These are phyloP conservation scores for Tachysurus fulvidraco DNA, from an alignment of 2,113 vertebrate genomes.

Conservation along the genomic window DNA sequence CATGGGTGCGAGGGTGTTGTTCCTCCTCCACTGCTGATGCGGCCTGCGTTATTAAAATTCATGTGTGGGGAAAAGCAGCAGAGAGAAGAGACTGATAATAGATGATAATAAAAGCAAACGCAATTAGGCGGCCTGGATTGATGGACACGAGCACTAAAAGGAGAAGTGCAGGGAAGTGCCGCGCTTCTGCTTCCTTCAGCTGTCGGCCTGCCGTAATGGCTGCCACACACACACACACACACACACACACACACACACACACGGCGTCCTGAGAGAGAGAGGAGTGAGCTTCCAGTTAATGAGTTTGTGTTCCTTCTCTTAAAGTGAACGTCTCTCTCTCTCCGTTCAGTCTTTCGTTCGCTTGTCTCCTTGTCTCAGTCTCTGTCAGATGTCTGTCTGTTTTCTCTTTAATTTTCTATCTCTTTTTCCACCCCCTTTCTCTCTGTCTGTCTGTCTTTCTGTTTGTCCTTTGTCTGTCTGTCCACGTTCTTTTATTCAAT, in stretches of 20 bases:
- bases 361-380: too few relatives aligned
- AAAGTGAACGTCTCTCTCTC: constrained; percentile 64
- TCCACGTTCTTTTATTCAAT: neutral
- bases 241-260: neutral
- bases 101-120: constrained; percentile 53
- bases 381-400: neutral
- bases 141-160: constrained; percentile 31
- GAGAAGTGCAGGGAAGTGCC: constrained; percentile 22
- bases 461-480: constrained; percentile 67
- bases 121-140: constrained; percentile 45
- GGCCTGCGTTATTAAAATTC: constrained; percentile 63
- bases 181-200: constrained; percentile 16
- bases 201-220: constrained; percentile 9
- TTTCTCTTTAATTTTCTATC: neutral
- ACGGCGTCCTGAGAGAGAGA: constrained; percentile 2
- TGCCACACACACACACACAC: neutral
- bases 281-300: constrained; percentile 45
- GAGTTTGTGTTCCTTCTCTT: constrained; percentile 59
- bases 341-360: neutral
- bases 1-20: constrained; percentile 63
- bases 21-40: constrained; percentile 41
- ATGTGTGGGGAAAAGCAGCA: constrained; percentile 44
- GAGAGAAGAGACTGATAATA: constrained; percentile 27
- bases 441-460: constrained; percentile 62
- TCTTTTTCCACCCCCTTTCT: neutral